Evolutionary conservation across 1,140 invertebrate species (phyloP).

Genomic region (Microplitis demolitor): DNA sequence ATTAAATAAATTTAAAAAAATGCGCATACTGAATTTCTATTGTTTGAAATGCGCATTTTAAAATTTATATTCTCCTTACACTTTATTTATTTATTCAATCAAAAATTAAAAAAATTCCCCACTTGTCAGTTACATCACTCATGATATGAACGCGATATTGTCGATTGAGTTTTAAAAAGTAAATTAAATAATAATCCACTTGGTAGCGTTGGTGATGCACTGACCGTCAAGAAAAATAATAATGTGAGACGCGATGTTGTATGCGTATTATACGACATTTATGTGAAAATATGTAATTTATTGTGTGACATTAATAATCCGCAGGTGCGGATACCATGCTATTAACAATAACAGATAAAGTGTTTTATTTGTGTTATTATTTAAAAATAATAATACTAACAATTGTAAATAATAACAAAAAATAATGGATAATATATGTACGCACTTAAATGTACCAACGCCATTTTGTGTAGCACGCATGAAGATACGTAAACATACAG

Average conservation of each 20-base stretch:
- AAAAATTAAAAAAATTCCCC: too few relatives aligned
- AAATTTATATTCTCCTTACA: too few relatives aligned
- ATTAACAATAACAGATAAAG: neutral
- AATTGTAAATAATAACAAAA: neutral
- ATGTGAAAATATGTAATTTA: slow-evolving; percentile 33
- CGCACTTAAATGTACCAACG: slow-evolving; percentile 34
- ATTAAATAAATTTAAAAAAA: too few relatives aligned
- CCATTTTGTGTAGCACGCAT: slow-evolving; percentile 46
- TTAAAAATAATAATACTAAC: neutral
- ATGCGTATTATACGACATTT: slow-evolving; percentile 24
- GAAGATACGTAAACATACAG: slow-evolving; percentile 40
- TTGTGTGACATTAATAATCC: slow-evolving; percentile 24
- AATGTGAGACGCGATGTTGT: slow-evolving; percentile 31
- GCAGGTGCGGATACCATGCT: slow-evolving; percentile 21
- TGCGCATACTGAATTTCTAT: too few relatives aligned
- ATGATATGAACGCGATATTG: neutral
- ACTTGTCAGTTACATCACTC: too few relatives aligned
- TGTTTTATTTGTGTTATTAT: neutral
- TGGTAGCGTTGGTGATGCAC: slow-evolving; percentile 15
- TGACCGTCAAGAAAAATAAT: slow-evolving; percentile 5
- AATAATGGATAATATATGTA: slow-evolving; percentile 15
- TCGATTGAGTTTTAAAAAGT: neutral
- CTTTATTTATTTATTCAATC: too few relatives aligned
- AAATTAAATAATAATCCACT: neutral
- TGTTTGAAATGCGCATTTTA: too few relatives aligned